Percentiles rank a stretch among this genome's conserved stretches.
phyloP scores from a whole-genome alignment of 2,113 vertebrate species.

The Sceloporus tristichus region DNA sequence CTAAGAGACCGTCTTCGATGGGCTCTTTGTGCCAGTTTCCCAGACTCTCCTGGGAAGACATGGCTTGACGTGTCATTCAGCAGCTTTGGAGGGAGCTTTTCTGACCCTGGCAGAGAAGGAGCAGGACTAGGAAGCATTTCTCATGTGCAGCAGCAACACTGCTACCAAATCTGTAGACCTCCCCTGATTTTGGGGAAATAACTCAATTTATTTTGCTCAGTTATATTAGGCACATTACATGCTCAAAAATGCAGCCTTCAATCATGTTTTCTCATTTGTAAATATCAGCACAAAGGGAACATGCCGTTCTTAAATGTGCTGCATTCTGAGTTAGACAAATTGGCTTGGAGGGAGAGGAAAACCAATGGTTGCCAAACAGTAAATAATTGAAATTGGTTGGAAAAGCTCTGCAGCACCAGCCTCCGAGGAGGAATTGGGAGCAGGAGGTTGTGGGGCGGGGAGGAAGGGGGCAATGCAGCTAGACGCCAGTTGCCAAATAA shows the following conservation, averaged over 20 bases:
- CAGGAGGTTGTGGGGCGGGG: no score
- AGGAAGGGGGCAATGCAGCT: not conserved
- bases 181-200: conserved; percentile 31
- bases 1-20: not conserved
- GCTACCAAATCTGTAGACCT: conserved; percentile 19
- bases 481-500: not conserved
- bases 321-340: conserved; percentile 27
- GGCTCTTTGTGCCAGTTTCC: conserved; percentile 25
- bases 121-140: conserved; percentile 6
- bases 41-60: conserved; percentile 33
- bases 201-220: conserved; percentile 47
- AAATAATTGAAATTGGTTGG: conserved; percentile 32
- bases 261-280: conserved; percentile 48
- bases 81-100: conserved; percentile 28
- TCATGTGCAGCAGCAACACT: not conserved
- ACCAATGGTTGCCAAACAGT: conserved; percentile 41
- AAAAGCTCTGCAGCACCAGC: not conserved
- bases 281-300: conserved; percentile 37
- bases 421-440: conserved; percentile 22
- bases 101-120: conserved; percentile 32
- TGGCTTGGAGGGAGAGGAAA: conserved; percentile 29
- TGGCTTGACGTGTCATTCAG: conserved; percentile 37
- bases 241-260: conserved; percentile 43
- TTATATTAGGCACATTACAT: conserved; percentile 38
- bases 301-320: not conserved